phyloP scores from a whole-genome alignment of 2,797 vertebrate genomes.

The Intellagama lesueurii region DNA sequence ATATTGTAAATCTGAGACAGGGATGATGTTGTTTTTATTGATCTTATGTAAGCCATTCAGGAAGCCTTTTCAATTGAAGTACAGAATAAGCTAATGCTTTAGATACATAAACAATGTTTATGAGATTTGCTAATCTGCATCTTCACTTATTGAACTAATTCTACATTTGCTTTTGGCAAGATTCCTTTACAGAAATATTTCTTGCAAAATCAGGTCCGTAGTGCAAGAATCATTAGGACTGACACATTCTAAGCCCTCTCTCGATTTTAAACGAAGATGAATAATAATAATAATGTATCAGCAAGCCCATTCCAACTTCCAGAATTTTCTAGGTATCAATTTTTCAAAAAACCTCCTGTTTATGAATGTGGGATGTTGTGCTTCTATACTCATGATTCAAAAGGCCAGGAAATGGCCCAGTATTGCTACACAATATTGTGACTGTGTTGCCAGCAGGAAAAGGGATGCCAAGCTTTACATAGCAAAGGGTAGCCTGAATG shows the following conservation, averaged over 20 bases:
- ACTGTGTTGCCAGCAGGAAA: too few species aligned
- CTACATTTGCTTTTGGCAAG: background rate
- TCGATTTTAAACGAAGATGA: too few species aligned
- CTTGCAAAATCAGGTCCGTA: constrained; percentile 27
- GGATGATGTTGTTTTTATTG: background rate
- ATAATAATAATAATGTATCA: too few species aligned
- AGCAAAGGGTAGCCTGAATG: too few species aligned
- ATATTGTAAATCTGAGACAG: background rate
- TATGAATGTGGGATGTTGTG: too few species aligned
- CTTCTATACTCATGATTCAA: too few species aligned
- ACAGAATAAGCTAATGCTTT: background rate
- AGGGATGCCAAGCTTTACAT: too few species aligned
- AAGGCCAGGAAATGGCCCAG: too few species aligned
- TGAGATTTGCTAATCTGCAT: background rate
- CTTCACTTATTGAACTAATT: constrained; percentile 51
- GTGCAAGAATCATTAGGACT: background rate
- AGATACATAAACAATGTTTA: background rate
- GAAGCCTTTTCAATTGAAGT: background rate
- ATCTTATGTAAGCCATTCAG: background rate
- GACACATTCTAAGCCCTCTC: constrained; percentile 42
- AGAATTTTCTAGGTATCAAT: too few species aligned
- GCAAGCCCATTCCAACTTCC: too few species aligned
- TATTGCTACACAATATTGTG: too few species aligned
- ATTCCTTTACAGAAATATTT: background rate
- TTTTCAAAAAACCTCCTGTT: too few species aligned